Percentiles rank a stretch among this genome's conserved stretches.
Evolutionary conservation across 1,140 invertebrate species (phyloP).

Genomic region (Danaus melanippus): DNA sequence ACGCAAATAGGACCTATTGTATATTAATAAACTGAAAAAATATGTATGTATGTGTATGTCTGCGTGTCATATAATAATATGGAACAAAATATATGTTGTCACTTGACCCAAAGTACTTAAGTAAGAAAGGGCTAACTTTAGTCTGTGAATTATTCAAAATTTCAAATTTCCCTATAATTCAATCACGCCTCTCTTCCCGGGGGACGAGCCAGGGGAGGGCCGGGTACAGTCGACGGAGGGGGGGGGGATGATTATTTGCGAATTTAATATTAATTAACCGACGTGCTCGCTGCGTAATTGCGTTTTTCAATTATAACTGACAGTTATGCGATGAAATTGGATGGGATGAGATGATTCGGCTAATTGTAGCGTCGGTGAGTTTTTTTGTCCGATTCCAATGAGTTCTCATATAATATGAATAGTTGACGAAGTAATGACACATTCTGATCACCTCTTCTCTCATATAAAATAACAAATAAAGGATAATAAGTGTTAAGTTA

Average conservation of each 20-base stretch:
- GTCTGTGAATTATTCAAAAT: slow-evolving; percentile 63
- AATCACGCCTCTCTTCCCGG: slow-evolving; percentile 47
- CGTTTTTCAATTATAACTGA: slow-evolving; percentile 70
- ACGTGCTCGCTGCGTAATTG: slow-evolving; percentile 57
- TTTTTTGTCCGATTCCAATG: slow-evolving; percentile 19
- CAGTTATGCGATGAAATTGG: slow-evolving; percentile 66
- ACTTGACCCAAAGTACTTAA: slow-evolving; percentile 22
- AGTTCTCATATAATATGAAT: slow-evolving; percentile 9
- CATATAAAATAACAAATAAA: background rate
- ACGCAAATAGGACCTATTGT: too few species aligned
- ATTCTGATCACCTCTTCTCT: slow-evolving; percentile 6
- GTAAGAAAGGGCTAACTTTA: slow-evolving; percentile 53
- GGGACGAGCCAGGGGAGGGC: slow-evolving; percentile 26
- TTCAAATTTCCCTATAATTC: slow-evolving; percentile 68
- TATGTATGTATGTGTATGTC: too few species aligned
- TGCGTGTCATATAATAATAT: too few species aligned
- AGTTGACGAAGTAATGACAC: slow-evolving; percentile 13
- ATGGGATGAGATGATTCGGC: slow-evolving; percentile 51
- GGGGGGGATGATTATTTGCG: slow-evolving; percentile 61
- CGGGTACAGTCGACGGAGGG: slow-evolving; percentile 9
- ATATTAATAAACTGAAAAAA: too few species aligned
- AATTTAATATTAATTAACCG: slow-evolving; percentile 70
- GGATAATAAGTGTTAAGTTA: too few species aligned
- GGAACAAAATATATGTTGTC: slow-evolving; percentile 2
- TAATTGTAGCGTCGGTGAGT: slow-evolving; percentile 42